These are phyloP conservation scores for Drosophila villosipedis DNA, from an alignment of 2,888 invertebrate species.

Conservation along the genomic window DNA sequence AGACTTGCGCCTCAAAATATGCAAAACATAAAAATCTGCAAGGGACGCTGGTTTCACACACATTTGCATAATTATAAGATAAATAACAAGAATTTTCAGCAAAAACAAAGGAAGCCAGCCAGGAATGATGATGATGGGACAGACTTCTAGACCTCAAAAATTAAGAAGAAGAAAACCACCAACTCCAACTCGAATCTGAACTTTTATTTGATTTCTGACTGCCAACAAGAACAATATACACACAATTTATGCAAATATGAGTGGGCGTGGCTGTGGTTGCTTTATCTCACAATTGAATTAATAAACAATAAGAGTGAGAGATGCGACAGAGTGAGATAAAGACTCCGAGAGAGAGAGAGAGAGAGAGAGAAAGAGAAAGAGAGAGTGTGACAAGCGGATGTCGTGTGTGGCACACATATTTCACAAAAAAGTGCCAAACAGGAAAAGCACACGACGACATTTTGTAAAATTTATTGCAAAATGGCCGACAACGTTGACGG, in stretches of 20 bases:
- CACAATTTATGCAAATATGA: conserved; percentile 62
- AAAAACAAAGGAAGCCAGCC: conserved; percentile 51
- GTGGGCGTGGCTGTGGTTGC: conserved; percentile 56
- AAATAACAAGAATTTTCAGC: conserved; percentile 75
- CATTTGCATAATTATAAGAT: conserved; percentile 80
- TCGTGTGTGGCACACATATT: conserved; percentile 64
- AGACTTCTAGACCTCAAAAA: not conserved
- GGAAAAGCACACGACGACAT: conserved; percentile 71
- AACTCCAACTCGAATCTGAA: conserved; percentile 7
- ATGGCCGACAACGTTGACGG: conserved; percentile 45
- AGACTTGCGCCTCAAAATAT: conserved; percentile 41
- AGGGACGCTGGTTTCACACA: conserved; percentile 18
- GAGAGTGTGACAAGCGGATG: conserved; percentile 75
- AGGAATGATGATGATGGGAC: conserved; percentile 27
- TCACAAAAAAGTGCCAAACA: conserved; percentile 74
- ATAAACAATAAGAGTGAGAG: conserved; percentile 43
- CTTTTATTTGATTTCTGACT: conserved; percentile 69
- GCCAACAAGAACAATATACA: conserved; percentile 30
- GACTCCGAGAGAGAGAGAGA: not conserved
- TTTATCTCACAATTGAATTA: conserved; percentile 57
- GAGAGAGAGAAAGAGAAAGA: conserved; percentile 7
- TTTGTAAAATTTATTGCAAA: conserved; percentile 73
- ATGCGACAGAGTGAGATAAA: not conserved
- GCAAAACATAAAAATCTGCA: conserved; percentile 37
- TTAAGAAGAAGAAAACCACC: not conserved